A percentile compares a stretch with the other conserved stretches of the same genome.
Evolutionary conservation across 2,888 invertebrate genomes (phyloP).

Genomic region (Coelinius sp.): DNA sequence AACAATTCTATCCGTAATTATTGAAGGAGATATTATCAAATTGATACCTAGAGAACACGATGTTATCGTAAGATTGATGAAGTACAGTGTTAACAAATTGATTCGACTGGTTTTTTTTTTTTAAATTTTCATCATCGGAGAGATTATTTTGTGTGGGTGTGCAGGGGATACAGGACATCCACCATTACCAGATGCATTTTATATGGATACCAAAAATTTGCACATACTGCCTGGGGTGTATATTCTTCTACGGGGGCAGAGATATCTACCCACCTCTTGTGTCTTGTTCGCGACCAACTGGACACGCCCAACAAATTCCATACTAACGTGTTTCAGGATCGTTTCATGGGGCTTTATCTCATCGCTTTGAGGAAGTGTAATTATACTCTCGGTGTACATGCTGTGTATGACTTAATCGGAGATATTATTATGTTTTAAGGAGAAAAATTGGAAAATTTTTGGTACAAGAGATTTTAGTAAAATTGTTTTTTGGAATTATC

Average conservation of each 20-base stretch:
- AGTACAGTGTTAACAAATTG: slow-evolving; percentile 38
- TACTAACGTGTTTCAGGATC: slow-evolving; percentile 22
- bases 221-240: slow-evolving; percentile 1
- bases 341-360: slow-evolving; percentile 9
- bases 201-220: slow-evolving; percentile 24
- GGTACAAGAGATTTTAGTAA: not conserved
- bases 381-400: not conserved
- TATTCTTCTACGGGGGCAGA: slow-evolving; percentile 30
- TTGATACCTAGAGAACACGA: slow-evolving; percentile 6
- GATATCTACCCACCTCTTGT: slow-evolving; percentile 12
- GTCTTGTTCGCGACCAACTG: slow-evolving; percentile 13
- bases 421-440: not conserved
- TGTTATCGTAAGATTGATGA: slow-evolving; percentile 29
- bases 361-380: slow-evolving; percentile 15
- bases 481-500: not conserved
- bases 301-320: slow-evolving; percentile 36
- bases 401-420: slow-evolving; percentile 21
- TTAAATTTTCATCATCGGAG: not conserved
- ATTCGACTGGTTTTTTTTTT: slow-evolving; percentile 29
- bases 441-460: slow-evolving; percentile 2
- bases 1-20: not conserved
- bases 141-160: slow-evolving; percentile 31
- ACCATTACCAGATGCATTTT: slow-evolving; percentile 14
- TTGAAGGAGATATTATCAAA: not conserved
- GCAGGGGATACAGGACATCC: not conserved